These are phyloP conservation scores for Dromaius novaehollandiae DNA, from an alignment of 2,113 vertebrate genomes.

Conservation along the genomic window DNA sequence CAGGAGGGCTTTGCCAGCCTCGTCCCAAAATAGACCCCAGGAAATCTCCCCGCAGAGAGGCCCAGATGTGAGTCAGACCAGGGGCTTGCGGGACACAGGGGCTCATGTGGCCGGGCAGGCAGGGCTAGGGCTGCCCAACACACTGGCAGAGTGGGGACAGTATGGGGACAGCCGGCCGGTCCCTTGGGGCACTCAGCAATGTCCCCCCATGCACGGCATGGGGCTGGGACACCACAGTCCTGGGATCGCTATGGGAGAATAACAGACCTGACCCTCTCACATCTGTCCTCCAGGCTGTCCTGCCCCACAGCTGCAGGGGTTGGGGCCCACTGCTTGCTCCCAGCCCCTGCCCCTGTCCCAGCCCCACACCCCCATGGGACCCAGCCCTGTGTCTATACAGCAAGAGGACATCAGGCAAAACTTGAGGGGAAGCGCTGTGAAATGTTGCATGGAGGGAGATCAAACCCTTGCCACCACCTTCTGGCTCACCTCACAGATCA, in stretches of 20 bases:
- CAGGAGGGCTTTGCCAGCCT: not conserved
- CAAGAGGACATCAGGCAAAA: not conserved
- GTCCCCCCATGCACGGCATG: too few relatives aligned
- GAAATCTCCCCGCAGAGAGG: not conserved
- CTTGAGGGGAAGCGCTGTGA: not conserved
- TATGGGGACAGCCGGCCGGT: not conserved
- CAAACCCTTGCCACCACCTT: too few relatives aligned
- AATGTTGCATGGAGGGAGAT: fast-evolving
- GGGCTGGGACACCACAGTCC: not conserved
- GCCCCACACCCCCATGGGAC: not conserved
- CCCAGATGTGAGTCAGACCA: not conserved
- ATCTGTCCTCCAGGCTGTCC: too few relatives aligned
- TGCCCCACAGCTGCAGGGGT: not conserved
- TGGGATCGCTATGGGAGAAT: fast-evolving
- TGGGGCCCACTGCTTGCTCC: not conserved
- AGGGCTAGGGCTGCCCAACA: too few relatives aligned
- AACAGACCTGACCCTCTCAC: not conserved
- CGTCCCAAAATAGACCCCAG: slow-evolving; percentile 25
- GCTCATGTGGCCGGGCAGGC: fast-evolving
- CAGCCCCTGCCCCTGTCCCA: not conserved
- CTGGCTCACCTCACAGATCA: too few relatives aligned
- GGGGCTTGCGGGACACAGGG: not conserved
- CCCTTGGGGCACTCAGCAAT: too few relatives aligned
- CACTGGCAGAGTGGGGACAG: not conserved
- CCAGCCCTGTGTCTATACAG: not conserved